These are phyloP conservation scores for Thereva nobilitata DNA, from an alignment of 2,888 invertebrate genomes.

Conservation along the genomic window DNA sequence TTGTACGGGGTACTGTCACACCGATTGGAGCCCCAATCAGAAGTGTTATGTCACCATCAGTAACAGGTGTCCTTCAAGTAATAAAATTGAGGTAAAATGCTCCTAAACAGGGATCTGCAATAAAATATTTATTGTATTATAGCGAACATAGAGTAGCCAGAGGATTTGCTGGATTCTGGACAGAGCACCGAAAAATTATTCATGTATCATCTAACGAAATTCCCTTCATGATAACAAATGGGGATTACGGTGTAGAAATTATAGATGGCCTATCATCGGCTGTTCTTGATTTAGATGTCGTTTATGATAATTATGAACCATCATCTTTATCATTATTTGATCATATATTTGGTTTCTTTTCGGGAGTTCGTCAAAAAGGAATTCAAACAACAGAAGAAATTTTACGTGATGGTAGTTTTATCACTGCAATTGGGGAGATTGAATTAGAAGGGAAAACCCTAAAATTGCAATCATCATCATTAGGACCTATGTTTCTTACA, in stretches of 20 bases:
- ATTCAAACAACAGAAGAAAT: slow-evolving; percentile 87
- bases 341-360: slow-evolving; percentile 83
- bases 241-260: slow-evolving; percentile 70
- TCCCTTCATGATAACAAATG: slow-evolving; percentile 74
- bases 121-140: not conserved
- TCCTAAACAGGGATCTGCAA: not conserved
- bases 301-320: slow-evolving; percentile 82
- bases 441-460: slow-evolving; percentile 68
- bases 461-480: slow-evolving; percentile 73
- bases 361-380: slow-evolving; percentile 80
- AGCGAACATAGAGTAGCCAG: slow-evolving; percentile 84
- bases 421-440: slow-evolving; percentile 81
- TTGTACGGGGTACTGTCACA: slow-evolving; percentile 74
- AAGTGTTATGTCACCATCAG: slow-evolving; percentile 72
- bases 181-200: slow-evolving; percentile 77
- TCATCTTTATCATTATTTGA: slow-evolving; percentile 75
- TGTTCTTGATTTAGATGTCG: slow-evolving; percentile 74
- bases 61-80: slow-evolving; percentile 79
- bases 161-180: slow-evolving; percentile 84
- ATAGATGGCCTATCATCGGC: slow-evolving; percentile 76
- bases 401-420: slow-evolving; percentile 77
- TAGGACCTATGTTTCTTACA: slow-evolving; percentile 78
- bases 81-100: slow-evolving; percentile 63
- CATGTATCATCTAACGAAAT: slow-evolving; percentile 78
- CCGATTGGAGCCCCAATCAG: slow-evolving; percentile 75